Evolutionary conservation across 1,140 invertebrate genomes (phyloP).

Genomic region (Temnothorax nylanderi): DNA sequence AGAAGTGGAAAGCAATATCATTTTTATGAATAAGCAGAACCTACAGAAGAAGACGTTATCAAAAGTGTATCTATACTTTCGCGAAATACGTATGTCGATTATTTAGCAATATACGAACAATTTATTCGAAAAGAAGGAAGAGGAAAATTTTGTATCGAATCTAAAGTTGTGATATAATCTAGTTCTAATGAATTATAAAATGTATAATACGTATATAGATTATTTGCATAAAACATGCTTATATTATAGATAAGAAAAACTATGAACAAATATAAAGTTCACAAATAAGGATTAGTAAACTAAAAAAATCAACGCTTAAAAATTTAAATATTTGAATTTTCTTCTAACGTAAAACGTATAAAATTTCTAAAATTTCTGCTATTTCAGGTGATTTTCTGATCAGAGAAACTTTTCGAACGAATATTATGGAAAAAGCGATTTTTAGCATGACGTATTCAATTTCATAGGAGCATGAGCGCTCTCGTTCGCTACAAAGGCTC

Average conservation of each 20-base stretch:
- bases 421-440: constrained; percentile 42
- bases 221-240: not conserved
- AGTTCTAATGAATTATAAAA: not conserved
- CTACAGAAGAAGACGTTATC: not conserved
- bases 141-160: not conserved
- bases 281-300: not conserved
- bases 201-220: not conserved
- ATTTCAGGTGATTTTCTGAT: constrained; percentile 21
- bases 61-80: not conserved
- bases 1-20: not conserved
- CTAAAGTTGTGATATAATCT: not conserved
- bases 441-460: constrained; percentile 47
- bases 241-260: not conserved
- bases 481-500: constrained; percentile 43
- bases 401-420: not conserved
- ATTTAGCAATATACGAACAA: constrained; percentile 16
- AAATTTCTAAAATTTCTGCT: not conserved
- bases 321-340: not conserved
- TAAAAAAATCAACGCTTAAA: not conserved
- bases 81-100: not conserved
- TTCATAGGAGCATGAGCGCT: constrained; percentile 14
- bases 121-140: constrained; percentile 13
- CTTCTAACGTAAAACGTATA: not conserved
- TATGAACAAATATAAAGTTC: not conserved
- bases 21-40: not conserved